These are phyloP conservation scores for Lepus europaeus DNA, from an alignment of 2,113 vertebrate genomes.

Conservation along the genomic window DNA sequence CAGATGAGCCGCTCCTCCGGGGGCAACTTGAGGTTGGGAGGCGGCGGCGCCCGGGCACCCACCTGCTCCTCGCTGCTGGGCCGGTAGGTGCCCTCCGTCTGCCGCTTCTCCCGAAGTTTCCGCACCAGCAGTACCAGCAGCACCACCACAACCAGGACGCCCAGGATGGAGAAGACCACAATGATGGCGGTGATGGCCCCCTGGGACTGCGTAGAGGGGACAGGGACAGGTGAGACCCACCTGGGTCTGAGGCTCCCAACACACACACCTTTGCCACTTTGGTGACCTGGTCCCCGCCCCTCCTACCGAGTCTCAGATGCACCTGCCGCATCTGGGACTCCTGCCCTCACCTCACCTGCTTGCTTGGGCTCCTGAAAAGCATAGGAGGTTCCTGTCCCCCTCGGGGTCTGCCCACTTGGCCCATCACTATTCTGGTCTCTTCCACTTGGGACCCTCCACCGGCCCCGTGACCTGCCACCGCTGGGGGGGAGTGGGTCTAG, in stretches of 20 bases:
- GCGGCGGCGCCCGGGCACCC: constrained; percentile 85
- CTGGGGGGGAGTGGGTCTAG: background rate
- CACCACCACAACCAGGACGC: constrained; percentile 85
- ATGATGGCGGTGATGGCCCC: constrained; percentile 88
- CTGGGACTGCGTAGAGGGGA: background rate
- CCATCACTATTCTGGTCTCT: background rate
- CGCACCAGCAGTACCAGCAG: constrained; percentile 85
- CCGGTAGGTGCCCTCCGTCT: constrained; percentile 91
- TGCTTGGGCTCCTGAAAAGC: background rate
- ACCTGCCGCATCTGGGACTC: background rate
- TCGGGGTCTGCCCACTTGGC: background rate
- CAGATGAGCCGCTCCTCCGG: constrained; percentile 94
- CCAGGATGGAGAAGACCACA: constrained; percentile 90
- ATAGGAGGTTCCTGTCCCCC: background rate
- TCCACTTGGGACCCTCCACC: background rate
- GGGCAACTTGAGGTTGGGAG: constrained; percentile 91
- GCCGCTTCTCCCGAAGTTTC: constrained; percentile 90
- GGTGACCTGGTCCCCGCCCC: background rate
- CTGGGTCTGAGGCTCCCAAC: background rate
- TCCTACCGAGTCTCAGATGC: background rate
- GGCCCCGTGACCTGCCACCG: background rate
- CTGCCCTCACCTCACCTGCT: background rate
- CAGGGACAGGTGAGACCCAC: background rate
- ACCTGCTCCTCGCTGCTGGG: constrained; percentile 92
- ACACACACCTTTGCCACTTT: background rate